Evolutionary conservation across 2,888 invertebrate species (phyloP).

Genomic region (Agriotes lineatus): DNA sequence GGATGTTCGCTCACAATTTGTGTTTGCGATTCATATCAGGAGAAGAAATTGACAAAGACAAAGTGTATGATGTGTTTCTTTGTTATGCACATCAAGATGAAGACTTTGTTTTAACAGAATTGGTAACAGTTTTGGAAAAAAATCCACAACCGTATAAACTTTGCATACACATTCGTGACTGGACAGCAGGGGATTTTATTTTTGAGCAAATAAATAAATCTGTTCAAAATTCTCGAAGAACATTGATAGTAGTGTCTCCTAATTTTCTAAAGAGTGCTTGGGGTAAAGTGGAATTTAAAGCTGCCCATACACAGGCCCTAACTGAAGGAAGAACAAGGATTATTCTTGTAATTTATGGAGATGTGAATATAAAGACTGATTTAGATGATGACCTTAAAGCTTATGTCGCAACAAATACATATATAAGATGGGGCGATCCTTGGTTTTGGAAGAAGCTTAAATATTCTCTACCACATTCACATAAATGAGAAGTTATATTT

Average conservation of each 20-base stretch:
- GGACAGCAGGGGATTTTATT: constrained; percentile 81
- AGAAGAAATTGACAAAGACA: constrained; percentile 77
- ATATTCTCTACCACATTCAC: constrained; percentile 68
- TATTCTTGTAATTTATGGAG: constrained; percentile 81
- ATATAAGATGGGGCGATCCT: constrained; percentile 84
- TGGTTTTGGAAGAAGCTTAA: constrained; percentile 86
- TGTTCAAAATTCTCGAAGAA: constrained; percentile 77
- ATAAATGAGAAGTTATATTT: too few species aligned
- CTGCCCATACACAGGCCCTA: constrained; percentile 78
- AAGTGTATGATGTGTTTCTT: constrained; percentile 82
- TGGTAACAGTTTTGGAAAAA: constrained; percentile 76
- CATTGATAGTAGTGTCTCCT: constrained; percentile 77
- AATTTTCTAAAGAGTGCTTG: constrained; percentile 82
- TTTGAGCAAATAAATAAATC: constrained; percentile 78
- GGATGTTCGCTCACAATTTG: constrained; percentile 71
- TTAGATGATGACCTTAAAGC: constrained; percentile 78
- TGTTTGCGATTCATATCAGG: constrained; percentile 76
- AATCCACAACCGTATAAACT: constrained; percentile 75
- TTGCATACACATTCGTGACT: constrained; percentile 81
- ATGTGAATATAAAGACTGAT: constrained; percentile 70
- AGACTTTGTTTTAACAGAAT: constrained; percentile 74
- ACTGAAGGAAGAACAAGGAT: constrained; percentile 77
- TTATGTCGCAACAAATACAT: constrained; percentile 82
- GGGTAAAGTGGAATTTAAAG: constrained; percentile 82
- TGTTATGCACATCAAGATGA: constrained; percentile 85